Evolutionary conservation across 1,140 invertebrate genomes (phyloP), one percentile per base, ranked within the genome.

Genomic region (Diuraphis noxia): DNA sequence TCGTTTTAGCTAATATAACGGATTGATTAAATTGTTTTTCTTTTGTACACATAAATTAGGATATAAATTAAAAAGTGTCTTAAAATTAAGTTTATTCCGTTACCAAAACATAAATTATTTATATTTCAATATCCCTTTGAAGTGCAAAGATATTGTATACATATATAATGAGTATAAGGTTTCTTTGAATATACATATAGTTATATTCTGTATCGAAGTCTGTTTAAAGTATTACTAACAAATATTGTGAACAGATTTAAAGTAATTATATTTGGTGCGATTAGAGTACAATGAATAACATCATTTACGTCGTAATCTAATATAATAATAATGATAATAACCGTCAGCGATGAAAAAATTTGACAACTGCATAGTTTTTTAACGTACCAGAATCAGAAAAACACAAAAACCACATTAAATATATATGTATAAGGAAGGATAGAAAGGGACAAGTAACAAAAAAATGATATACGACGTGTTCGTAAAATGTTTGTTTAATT

Each of bases 401-500:
- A n/a, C 56, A 72, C 56, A 72, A 72, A 72, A 72, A 72, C 56
- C 56, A 72, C 56, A 5, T 72, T 72, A 72, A 72, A 72, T 72
- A 72, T 72, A 72, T 72, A 72, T 72, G 13, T 72, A 72, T 72
- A 72, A 38, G 36, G 25, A 84, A 41, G 25, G 40, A 41, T 81
- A 40, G 81, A 84, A 84, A 41, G 40, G 40, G 23, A 38, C 41
- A 85, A 43, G 30, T 19, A 85, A 85, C 38, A 82, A 82, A 91
- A 91, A 81, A 81, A 81, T 91, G 89, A 91, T 91, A 91, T 91
- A 91, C 89, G 89, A 91, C 89, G 89, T 91, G 89, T 91, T 91
- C 77, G 89, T 82, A 91, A 91, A 91, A 91, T 91, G 89, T 91
- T 91, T 91, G 89, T 91, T 91, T 91, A 91, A 91, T 91, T 91